Evolutionary conservation across 2,888 invertebrate genomes (phyloP), one percentile per base, ranked within the genome.

Genomic region (Dendrolimus houi): DNA sequence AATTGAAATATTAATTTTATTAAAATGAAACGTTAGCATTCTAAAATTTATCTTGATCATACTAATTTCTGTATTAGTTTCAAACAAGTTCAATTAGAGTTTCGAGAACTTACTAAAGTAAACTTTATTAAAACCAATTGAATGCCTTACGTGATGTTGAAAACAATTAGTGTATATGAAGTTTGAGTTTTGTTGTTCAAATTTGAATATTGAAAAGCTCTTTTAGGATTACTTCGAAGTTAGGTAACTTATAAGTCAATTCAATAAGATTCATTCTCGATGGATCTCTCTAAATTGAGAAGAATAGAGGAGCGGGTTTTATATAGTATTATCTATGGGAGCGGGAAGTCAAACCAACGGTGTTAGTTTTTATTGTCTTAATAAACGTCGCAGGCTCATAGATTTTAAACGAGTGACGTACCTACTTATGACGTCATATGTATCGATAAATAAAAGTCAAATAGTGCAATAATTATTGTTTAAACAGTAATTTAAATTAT

Each of bases 11-110:
- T 29, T 29, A 6, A 29, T 29, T 29, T 29, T 29, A 29, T 0
- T 29, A 29, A 29, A 29, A 29, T 29, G 29, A 65, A 78, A 79
- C 75, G 79, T 78, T 66, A 60, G 65, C 2, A 29, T 29, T 29
- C 29, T 29, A 29, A 71, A 73, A 75, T 77, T 72, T 72, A 74
- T 78, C 78, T 73, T 71, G 72, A 66, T 77, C 70, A 74, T 29
- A 29, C 29, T 29, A 29, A 29, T 29, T 29, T 75, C 72, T 73
- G 70, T 70, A 74, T 74, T 70, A 74, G 70, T 69, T 66, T 61
- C 60, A 62, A 70, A 71, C 68, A 69, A 76, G 69, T 75, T 78
- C 69, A 64, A 79, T 77, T 71, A 67, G 68, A 69, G 68, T 73
- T 70, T 61, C 29, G 54, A 54, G 62, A 58, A 52, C 59, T 59